Conservation (phyloP, 2,888 invertebrate genomes). For the Rhogogaster chlorosoma region DNA sequence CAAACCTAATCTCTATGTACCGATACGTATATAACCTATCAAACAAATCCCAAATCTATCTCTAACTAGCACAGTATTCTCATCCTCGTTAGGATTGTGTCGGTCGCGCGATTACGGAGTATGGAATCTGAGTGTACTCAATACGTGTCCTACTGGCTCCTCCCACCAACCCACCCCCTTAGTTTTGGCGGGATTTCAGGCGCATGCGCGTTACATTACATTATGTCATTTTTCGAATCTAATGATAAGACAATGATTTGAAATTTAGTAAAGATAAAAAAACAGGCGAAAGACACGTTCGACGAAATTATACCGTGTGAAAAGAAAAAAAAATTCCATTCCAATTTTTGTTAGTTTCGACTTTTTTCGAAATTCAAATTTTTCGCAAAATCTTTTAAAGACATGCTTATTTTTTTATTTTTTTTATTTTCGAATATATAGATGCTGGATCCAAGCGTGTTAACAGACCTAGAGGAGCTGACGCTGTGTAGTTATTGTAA, state of each 20-base stretch:
- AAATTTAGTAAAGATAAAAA: background rate
- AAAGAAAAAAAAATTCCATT: background rate
- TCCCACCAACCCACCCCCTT: constrained; percentile 55
- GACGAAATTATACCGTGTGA: background rate
- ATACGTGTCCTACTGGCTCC: constrained; percentile 50
- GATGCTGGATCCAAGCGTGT: constrained; percentile 82
- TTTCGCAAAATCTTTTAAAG: background rate
- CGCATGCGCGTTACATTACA: constrained; percentile 71
- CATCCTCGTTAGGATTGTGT: background rate
- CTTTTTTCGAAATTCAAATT: background rate
- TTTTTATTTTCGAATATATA: constrained; percentile 60
- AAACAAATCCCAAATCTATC: background rate
- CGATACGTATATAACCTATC: constrained; percentile 1
- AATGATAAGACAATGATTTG: background rate
- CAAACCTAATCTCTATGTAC: background rate
- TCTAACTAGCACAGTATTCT: background rate
- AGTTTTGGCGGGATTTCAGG: constrained; percentile 74
- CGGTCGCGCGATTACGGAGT: constrained; percentile 34
- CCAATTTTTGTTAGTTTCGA: background rate
- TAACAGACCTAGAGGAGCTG: constrained; percentile 87
- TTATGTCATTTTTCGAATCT: constrained; percentile 23
- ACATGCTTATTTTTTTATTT: background rate
- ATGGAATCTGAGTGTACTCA: constrained; percentile 42
- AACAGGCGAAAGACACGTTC: background rate
- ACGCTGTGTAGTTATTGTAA: constrained; percentile 88